Base-by-base conservation (phyloP, 2,113 vertebrate species). In the Rana temporaria region DNA sequence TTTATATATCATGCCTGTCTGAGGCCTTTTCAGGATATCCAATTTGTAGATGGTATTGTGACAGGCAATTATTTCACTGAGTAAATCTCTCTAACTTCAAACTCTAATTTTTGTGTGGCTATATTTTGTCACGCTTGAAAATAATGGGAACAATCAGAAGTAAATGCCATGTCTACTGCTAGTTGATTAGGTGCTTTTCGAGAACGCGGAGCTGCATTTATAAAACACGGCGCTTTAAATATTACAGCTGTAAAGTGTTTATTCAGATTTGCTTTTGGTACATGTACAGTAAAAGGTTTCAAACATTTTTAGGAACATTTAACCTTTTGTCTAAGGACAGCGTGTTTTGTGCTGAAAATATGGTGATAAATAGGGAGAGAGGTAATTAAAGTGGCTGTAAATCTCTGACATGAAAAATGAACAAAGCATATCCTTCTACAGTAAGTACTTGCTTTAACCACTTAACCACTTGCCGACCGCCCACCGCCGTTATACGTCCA, bases 21-120 rank as follows among this genome's bases (percentile, higher is more conserved):
- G 80, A 84, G 82, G 72, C n/a, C 77, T 73, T 84, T 85, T 88
- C 78, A 87, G 85, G 79, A 80, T 53, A 30, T 74, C 79, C 52
- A 73, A 74, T 82, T 82, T 72, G 68, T 69, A 73, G 48, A 72
- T 59, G 32, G 26, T 56, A 73, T 72, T 66, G 60, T 82, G 80
- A 82, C 80, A 82, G 80, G 80, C 70, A 67, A 82, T 82, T 82
- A 82, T 82, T 82, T 75, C 63, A 56, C 26, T 12, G 11, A 74
- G 70, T 66, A 65, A 74, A 81, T 80, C 78, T 80, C 30, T 65
- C 70, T 32, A 26, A 42, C 80, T 75, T 74, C 70, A 75, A 26
- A 56, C 48, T 66, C 19, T 81, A 55, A 72, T 73, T 82, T 82
- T 75, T 75, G 30, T 72, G 52, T 74, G 52, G 72, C 69, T 67